Percentiles rank a stretch among this genome's conserved stretches.
Evolutionary conservation across 2,888 invertebrate species (phyloP).

Genomic region (Zele albiditarsus): DNA sequence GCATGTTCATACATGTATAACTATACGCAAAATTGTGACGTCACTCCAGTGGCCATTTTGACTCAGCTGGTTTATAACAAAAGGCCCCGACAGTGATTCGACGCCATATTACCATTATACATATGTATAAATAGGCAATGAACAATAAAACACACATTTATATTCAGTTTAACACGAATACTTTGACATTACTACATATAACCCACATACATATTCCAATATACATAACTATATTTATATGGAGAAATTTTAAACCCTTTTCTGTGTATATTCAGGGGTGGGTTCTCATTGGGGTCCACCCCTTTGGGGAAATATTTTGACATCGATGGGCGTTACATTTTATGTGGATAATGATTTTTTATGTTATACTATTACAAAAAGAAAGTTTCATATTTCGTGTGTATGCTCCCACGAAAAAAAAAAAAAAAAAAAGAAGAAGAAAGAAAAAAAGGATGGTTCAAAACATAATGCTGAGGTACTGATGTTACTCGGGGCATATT

Average conservation of each 20-base stretch:
- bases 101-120: conserved; percentile 64
- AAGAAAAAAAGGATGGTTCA: too few species aligned
- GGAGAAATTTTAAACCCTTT: conserved; percentile 57
- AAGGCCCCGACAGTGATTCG: conserved; percentile 62
- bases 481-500: too few species aligned
- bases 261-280: conserved; percentile 32
- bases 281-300: conserved; percentile 37
- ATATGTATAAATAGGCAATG: conserved; percentile 46
- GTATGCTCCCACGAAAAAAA: too few species aligned
- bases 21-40: conserved; percentile 58
- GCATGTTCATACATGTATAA: conserved; percentile 22
- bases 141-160: conserved; percentile 12
- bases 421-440: too few species aligned
- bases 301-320: conserved; percentile 69
- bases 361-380: not conserved
- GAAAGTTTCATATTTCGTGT: not conserved
- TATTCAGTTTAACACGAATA: not conserved
- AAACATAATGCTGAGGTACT: too few species aligned
- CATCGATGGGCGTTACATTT: conserved; percentile 65
- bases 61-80: conserved; percentile 70
- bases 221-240: conserved; percentile 14
- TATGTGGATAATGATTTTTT: conserved; percentile 15
- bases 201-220: not conserved
- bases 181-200: not conserved
- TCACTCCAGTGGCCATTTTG: conserved; percentile 69